Evolutionary conservation across 2,888 invertebrate species (phyloP), one percentile per base, ranked within the genome.

Genomic region (Prenolepis imparis): DNA sequence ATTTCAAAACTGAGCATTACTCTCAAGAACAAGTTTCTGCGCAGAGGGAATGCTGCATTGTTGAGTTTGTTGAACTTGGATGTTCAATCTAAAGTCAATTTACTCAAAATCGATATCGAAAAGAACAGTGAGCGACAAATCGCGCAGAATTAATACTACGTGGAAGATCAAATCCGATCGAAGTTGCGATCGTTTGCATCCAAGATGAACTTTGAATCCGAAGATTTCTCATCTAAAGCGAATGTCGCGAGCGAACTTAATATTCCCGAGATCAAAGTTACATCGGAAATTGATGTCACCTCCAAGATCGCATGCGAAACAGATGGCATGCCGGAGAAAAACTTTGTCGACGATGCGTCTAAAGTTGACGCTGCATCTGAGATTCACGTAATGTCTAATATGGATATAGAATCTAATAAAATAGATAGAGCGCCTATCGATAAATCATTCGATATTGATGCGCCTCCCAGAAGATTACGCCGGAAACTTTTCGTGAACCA

Each of bases 221-320:
- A 59, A 18, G 72, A 80, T 9, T 8, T 24, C 24, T 32, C 24
- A 41, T 44, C 44, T 41, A 18, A 59, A 44, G 6, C 3, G 18
- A 36, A 57, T 28, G 6, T 32, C 4, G 21, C 41, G 15, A 36
- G 12, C n/a, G 12, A 8, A 59, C 21, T 36, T 18, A 18, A 57
- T n/a, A 12, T 24, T 0, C 21, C 78, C 24, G 18, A 44, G 18
- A 59, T 70, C 44, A 44, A 78, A 12, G 44, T 57, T 57, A 39
- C 57, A 3, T 6, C 72, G 57, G 32, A 75, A 52, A 66, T 36
- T 36, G 52, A 67, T 55, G 52, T 28, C 24, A 67, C 12, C 8
- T 28, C 68, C 24, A 3, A 24, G 52, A 24, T 24, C 6, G n/a
- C 52, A 52, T 52, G 52, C n/a, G 52, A 52, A 52, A 52, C 8